A percentile compares a stretch with the other conserved stretches of the same genome.
These are phyloP conservation scores for Rhinichthys osculus DNA, from an alignment of 2,797 vertebrate genomes.

Conservation along the genomic window DNA sequence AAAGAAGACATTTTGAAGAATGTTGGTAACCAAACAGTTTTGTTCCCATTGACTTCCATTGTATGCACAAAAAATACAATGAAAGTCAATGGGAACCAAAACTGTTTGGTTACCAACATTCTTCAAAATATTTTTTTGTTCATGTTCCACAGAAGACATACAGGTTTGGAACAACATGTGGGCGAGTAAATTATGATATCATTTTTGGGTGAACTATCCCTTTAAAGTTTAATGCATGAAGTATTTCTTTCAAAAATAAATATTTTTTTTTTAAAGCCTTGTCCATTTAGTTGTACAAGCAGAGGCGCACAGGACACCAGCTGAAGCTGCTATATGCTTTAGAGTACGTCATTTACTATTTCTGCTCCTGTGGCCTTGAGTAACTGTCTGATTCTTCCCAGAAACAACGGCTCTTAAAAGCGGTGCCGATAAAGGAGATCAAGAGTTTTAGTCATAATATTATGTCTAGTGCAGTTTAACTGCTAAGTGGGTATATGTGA, in stretches of 20 bases:
- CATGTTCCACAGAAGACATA: too few species aligned
- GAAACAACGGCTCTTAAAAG: background rate
- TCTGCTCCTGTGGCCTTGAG: background rate
- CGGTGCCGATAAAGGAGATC: background rate
- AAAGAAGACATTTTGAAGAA: background rate
- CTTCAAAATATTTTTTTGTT: too few species aligned
- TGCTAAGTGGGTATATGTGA: background rate
- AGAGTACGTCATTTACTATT: background rate
- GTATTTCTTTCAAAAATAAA: background rate
- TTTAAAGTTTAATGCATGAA: background rate
- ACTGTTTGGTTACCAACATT: too few species aligned
- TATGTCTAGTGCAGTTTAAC: background rate
- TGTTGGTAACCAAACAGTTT: background rate
- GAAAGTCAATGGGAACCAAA: too few species aligned
- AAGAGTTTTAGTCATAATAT: slow-evolving; percentile 35
- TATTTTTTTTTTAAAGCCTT: background rate
- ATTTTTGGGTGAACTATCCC: background rate
- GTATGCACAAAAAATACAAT: too few species aligned
- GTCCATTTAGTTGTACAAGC: background rate
- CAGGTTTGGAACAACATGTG: too few species aligned
- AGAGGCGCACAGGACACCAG: background rate
- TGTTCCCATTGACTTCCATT: background rate
- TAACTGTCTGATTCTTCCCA: background rate
- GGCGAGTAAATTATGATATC: background rate
- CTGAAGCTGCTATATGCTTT: background rate